Evolutionary conservation across 1,140 invertebrate species (phyloP), one percentile per base, ranked within the genome.

Genomic region (Sarcophaga peregrina): DNA sequence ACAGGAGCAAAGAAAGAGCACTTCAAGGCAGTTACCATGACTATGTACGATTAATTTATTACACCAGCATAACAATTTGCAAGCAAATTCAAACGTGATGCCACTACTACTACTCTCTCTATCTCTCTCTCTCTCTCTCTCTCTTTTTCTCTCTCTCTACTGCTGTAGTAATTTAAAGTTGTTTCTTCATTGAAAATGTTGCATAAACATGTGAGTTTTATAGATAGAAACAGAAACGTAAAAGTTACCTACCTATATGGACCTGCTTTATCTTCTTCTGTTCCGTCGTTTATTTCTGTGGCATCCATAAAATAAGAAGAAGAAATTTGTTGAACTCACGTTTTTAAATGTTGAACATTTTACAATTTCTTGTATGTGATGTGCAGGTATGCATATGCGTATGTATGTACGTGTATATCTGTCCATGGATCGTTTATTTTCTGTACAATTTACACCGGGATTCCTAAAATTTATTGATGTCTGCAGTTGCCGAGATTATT

Each of bases 401-500:
- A n/a, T n/a, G 15, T 48, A 8, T 76, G 73, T 47, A 1, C 15
- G 45, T 75, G 8, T 47, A 45, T 47, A 47, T 47, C 45, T 76
- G 10, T 76, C 48, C 47, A n/a, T 48, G 45, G 45, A 37, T 76
- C 74, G 46, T 76, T 76, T 45, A 37, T 37, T 76, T 47, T 47
- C 74, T n/a, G 45, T 76, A 20, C 75, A 78, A 50, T 76, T 48
- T 48, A 48, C 75, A 78, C n/a, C 17, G 20, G 46, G 47, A 78
- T 78, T 78, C 47, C 17, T 20, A 68, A 25, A 68, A 68, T 68
- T 68, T 52, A 52, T 78, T 78, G 75, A 48, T 50, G 75, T 78
- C 47, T 81, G 83, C 73, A 25, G 20, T 80, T 17, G 74, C 52
- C 68, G 83, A 68, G 62, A 68, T 68, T 68, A 25, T 68, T 68